These are phyloP conservation scores for Henricia sp. DNA, from an alignment of 53 echinoderm and acorn worm species.

Conservation along the genomic window DNA sequence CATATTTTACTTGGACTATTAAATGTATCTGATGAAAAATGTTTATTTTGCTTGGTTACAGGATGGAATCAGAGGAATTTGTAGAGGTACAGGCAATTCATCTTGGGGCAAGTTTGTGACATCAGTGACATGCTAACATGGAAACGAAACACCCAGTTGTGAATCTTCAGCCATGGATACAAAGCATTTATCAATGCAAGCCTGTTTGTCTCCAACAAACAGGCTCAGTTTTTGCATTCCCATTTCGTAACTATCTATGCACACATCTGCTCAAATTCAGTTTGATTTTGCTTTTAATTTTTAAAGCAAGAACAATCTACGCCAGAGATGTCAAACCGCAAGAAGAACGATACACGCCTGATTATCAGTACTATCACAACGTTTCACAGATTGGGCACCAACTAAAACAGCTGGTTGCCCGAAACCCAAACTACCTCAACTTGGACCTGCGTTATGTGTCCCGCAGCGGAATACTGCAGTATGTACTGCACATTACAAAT, in stretches of 20 bases:
- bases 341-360: conserved; percentile 78
- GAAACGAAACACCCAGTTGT: too few species aligned
- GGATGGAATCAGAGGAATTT: too few species aligned
- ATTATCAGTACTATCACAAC: conserved; percentile 93
- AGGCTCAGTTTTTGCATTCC: too few species aligned
- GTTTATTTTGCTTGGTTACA: too few species aligned
- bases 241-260: not conserved
- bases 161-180: not conserved
- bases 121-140: too few species aligned
- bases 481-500: conserved; percentile 84
- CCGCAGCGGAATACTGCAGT: conserved; percentile 72
- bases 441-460: conserved; percentile 72
- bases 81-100: too few species aligned
- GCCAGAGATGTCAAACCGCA: conserved; percentile 85
- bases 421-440: conserved; percentile 73
- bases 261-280: not conserved
- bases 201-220: not conserved
- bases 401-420: conserved; percentile 63
- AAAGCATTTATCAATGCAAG: not conserved
- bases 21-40: too few species aligned
- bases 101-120: too few species aligned
- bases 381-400: conserved; percentile 70
- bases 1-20: too few species aligned
- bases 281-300: conserved; percentile 1
- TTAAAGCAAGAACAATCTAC: not conserved